Evolutionary conservation across 2,113 vertebrate genomes (phyloP), one percentile per base, ranked within the genome.

Genomic region (Coptodon rendalli): DNA sequence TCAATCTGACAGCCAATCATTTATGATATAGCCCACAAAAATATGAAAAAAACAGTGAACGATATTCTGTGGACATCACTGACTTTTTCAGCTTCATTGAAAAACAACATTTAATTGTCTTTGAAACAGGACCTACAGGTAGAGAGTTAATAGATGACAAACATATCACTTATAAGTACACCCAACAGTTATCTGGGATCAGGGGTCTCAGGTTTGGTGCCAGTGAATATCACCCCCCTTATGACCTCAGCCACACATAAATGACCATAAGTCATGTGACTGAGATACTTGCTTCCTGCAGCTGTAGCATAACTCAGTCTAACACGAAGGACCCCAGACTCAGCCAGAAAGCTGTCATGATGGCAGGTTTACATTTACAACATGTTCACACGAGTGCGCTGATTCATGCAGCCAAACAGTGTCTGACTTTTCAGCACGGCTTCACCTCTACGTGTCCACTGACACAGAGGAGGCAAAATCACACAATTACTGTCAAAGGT

Each of bases 141-240:
- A 0, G 36, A 7, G 4, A 22, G 40, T 68, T 9, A 68, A 40
- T 40, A 22, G 36, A 22, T 40, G 63, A 24, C 22, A 68, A 68
- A 68, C 34, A 68, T 0, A 2, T 22, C 36, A 43, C 57, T 31
- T 16, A 31, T 29, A 59, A 59, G 13, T 57, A 57, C 22, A 57
- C 1, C 34, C 34, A 22, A 66, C 61, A 66, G 0, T 22, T 22
- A 0, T 13, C 61, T 0, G 61, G 2, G 34, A 22, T 2, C 61
- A 36, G 6, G 34, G 34, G 34, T 38, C 61, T 9, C 56, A 57
- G 54, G 12, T 57, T 57, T 57, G 12, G 22, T 29, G 12, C 1
- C 59, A 66, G 19, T 8, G 61, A 38, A 38, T 38, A 66, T 38
- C 34, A 0, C 17, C 10, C 0, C 57, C 61, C 34, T 66, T 66